Conservation (phyloP, 2,888 invertebrate genomes). For the Syrphus vitripennis region DNA sequence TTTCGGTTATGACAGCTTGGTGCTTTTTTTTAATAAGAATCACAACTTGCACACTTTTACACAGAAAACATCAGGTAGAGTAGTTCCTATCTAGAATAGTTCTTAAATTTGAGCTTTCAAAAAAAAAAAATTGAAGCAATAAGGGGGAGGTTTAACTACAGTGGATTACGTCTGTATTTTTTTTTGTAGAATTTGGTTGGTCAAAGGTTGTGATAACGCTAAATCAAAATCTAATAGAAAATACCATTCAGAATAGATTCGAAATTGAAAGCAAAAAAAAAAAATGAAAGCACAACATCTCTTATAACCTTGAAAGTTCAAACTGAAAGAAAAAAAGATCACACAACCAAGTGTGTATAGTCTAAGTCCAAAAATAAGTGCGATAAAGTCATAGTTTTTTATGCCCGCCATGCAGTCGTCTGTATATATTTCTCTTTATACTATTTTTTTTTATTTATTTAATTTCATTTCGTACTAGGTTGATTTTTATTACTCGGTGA, state of each 20-base stretch:
- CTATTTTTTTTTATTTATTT: not conserved
- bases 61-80: not conserved
- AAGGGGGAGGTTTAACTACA: not conserved
- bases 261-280: not conserved
- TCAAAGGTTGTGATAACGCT: not conserved
- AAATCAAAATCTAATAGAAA: not conserved
- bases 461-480: conserved; percentile 3
- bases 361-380: conserved; percentile 71
- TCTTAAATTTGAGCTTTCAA: not conserved
- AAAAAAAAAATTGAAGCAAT: not conserved
- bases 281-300: conserved; percentile 3
- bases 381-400: conserved; percentile 72
- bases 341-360: conserved; percentile 53
- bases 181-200: not conserved
- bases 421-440: conserved; percentile 20
- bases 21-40: conserved; percentile 1
- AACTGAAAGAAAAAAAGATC: conserved; percentile 59
- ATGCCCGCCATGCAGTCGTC: conserved; percentile 60
- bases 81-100: conserved; percentile 23
- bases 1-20: not conserved
- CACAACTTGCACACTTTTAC: conserved; percentile 36
- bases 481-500: not conserved
- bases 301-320: conserved; percentile 71
- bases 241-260: not conserved
- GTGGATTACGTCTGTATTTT: conserved; percentile 7